Evolutionary conservation across 2,113 vertebrate species (phyloP), one percentile per base, ranked within the genome.

Genomic region (Hippocampus zosterae): DNA sequence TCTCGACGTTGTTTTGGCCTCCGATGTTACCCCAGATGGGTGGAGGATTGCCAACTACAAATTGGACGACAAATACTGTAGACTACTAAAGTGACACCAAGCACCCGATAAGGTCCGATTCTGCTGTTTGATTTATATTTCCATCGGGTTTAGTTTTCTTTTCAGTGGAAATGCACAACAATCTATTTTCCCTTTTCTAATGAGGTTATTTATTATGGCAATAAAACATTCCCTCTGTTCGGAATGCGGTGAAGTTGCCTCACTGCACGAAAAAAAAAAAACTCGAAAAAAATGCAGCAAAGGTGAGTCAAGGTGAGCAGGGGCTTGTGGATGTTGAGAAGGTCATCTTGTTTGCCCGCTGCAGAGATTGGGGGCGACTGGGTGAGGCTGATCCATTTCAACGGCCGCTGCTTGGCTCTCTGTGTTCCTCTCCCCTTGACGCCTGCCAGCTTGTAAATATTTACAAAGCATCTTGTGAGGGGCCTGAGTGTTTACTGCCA

Each of bases 391-490:
- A 78, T 77, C 78, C 75, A 67, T 48, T 76, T 81, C 40, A 37
- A 53, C 69, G 25, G 18, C 66, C 44, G 19, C 73, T 70, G 81
- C 79, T 64, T 0, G 50, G 53, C 60, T 68, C 33, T 9, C 73
- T 72, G 41, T 72, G 75, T 84, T 71, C 44, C 67, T 63, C 77
- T 77, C 68, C 62, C 75, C 75, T 75, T 71, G 53, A 37, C 27
- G 68, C 68, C 68, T 71, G 78, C 69, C 40, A 61, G 69, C 68
- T 33, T 75, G 81, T 87, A 92, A 92, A 92, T 91, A 92, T 92
- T 92, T 91, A 89, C 88, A 71, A 63, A 75, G 79, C 81, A 79
- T 88, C 83, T 81, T 86, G 81, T 84, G 70, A 84, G 86, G 85
- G 86, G 85, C 79, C 71, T 8, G 70, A 83, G 75, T 88, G 88